These are phyloP conservation scores for Hylaeus anthracinus DNA, from an alignment of 1,140 invertebrate species.

Conservation along the genomic window DNA sequence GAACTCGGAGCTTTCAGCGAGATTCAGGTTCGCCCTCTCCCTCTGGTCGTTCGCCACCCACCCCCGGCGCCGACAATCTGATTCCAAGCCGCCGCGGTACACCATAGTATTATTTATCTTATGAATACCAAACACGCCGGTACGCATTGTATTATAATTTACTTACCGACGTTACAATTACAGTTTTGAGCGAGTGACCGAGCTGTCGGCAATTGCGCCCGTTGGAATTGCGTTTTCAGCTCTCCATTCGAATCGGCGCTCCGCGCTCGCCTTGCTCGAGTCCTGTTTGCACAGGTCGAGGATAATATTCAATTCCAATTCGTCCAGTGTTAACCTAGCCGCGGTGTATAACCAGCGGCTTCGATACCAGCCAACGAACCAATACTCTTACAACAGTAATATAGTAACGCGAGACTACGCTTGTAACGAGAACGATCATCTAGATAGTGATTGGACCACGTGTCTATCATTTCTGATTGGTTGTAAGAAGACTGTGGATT, in stretches of 20 bases:
- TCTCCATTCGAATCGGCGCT: conserved; percentile 24
- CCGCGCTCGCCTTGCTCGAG: conserved; percentile 27
- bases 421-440: too few species aligned
- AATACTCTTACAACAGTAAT: conserved; percentile 16
- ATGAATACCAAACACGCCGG: conserved; percentile 77
- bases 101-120: conserved; percentile 75
- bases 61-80: conserved; percentile 27
- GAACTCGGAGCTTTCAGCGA: conserved; percentile 41
- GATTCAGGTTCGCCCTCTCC: conserved; percentile 37
- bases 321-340: conserved; percentile 74
- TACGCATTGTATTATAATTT: conserved; percentile 80
- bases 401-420: conserved; percentile 1
- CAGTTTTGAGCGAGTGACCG: conserved; percentile 75
- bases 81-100: conserved; percentile 41
- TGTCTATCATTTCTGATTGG: too few species aligned
- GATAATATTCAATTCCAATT: conserved; percentile 81
- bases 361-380: conserved; percentile 44
- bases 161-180: conserved; percentile 81
- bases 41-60: neutral
- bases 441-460: too few species aligned
- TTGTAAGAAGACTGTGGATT: too few species aligned
- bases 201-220: conserved; percentile 38
- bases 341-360: conserved; percentile 41
- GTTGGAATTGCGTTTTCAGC: conserved; percentile 41
- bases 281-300: conserved; percentile 76